Evolutionary conservation across 2,113 vertebrate species (phyloP).

Genomic region (Odocoileus hemionus): DNA sequence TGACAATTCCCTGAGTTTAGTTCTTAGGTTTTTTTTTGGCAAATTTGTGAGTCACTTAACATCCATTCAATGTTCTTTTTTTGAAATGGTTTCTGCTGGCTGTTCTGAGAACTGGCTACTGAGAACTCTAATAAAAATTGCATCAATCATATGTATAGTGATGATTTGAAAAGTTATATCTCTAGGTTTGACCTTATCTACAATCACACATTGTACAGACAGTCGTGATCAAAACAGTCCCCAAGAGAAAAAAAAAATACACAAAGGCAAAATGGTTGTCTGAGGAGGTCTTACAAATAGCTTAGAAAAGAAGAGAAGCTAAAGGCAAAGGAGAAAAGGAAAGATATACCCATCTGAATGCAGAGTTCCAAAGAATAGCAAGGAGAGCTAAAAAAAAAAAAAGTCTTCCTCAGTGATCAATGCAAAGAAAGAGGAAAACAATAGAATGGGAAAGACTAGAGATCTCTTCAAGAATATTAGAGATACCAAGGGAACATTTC

Average conservation of each 20-base stretch:
- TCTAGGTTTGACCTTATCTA: not conserved
- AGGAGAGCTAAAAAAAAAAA: not conserved
- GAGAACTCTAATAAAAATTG: not conserved
- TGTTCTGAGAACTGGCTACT: not conserved
- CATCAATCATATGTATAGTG: not conserved
- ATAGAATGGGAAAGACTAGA: not conserved
- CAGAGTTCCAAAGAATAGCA: not conserved
- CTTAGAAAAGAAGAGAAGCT: not conserved
- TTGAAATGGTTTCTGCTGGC: not conserved
- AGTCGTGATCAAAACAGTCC: not conserved
- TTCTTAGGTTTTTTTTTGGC: not conserved
- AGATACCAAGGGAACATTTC: not conserved
- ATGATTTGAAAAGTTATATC: not conserved
- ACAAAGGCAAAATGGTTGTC: not conserved
- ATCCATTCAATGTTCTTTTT: not conserved
- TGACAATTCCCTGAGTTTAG: not conserved
- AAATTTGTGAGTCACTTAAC: not conserved
- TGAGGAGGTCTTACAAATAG: not conserved
- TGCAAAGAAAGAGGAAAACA: not conserved
- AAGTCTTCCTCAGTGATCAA: accelerated
- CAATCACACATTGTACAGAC: not conserved
- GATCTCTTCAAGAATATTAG: not conserved
- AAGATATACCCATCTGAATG: not conserved
- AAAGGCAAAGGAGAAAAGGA: not conserved
- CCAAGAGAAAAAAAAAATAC: not conserved